These are phyloP conservation scores for Cerceris rybyensis DNA, from an alignment of 2,888 invertebrate species.

Conservation along the genomic window DNA sequence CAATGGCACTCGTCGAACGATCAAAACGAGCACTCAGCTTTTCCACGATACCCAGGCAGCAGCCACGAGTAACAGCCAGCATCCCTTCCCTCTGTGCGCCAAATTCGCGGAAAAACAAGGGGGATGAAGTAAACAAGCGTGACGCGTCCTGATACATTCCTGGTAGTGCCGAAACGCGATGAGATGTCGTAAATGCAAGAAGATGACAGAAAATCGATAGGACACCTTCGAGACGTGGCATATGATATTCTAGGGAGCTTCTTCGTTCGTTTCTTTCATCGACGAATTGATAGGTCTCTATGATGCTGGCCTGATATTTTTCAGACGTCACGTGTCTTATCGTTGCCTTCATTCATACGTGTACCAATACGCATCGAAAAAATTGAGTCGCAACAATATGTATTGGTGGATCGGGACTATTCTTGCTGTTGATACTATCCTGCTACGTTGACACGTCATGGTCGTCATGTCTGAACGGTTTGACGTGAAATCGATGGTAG, in stretches of 20 bases:
- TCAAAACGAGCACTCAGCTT: constrained; percentile 35
- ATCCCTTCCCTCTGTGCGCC: constrained; percentile 29
- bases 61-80: constrained; percentile 31
- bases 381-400: constrained; percentile 59
- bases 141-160: constrained; percentile 72
- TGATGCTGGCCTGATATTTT: constrained; percentile 76
- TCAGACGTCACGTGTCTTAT: constrained; percentile 70
- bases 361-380: constrained; percentile 52
- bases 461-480: constrained; percentile 65
- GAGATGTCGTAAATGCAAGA: constrained; percentile 81
- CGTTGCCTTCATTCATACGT: constrained; percentile 35
- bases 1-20: constrained; percentile 6
- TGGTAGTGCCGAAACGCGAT: constrained; percentile 78
- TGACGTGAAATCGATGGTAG: constrained; percentile 61
- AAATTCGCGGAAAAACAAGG: constrained; percentile 37
- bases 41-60: constrained; percentile 63
- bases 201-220: constrained; percentile 81
- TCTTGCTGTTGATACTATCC: constrained; percentile 68
- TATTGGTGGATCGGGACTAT: constrained; percentile 57
- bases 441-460: constrained; percentile 73
- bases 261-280: constrained; percentile 56
- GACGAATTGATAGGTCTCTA: constrained; percentile 16
- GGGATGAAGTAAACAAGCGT: constrained; percentile 57
- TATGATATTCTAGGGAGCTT: constrained; percentile 8
- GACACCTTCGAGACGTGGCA: constrained; percentile 31